These are phyloP conservation scores for Psix sp. DNA, from an alignment of 1,140 invertebrate species.

Conservation along the genomic window DNA sequence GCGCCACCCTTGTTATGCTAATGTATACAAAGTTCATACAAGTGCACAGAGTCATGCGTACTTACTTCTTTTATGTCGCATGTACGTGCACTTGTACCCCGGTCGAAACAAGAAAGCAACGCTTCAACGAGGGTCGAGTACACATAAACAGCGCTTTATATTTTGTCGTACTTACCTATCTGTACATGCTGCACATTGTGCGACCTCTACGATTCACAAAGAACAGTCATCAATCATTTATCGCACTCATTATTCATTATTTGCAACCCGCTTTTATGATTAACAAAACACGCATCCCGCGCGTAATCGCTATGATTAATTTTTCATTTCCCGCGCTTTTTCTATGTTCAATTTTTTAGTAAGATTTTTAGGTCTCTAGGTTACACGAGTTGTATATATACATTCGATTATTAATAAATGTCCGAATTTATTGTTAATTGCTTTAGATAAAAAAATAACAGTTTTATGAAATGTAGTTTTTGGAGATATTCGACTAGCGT, in stretches of 20 bases:
- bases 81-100: slow-evolving; percentile 60
- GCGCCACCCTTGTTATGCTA: slow-evolving; percentile 54
- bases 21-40: slow-evolving; percentile 52
- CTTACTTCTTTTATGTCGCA: slow-evolving; percentile 47
- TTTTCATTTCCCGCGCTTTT: no score
- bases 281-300: not conserved
- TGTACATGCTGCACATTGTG: slow-evolving; percentile 18
- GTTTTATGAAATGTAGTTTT: no score
- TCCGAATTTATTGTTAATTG: no score
- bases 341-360: no score
- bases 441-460: not conserved
- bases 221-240: slow-evolving; percentile 46
- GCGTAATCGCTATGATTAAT: slow-evolving; percentile 2
- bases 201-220: slow-evolving; percentile 9
- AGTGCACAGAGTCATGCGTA: slow-evolving; percentile 57
- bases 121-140: slow-evolving; percentile 28
- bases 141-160: slow-evolving; percentile 45
- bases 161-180: slow-evolving; percentile 39
- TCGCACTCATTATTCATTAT: slow-evolving; percentile 20
- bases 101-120: slow-evolving; percentile 60
- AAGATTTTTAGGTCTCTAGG: no score
- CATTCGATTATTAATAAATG: no score
- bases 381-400: no score
- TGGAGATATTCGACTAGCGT: not conserved
- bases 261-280: slow-evolving; percentile 1